Base-by-base conservation (phyloP, 2,113 vertebrate species). In the Loxodonta africana region DNA sequence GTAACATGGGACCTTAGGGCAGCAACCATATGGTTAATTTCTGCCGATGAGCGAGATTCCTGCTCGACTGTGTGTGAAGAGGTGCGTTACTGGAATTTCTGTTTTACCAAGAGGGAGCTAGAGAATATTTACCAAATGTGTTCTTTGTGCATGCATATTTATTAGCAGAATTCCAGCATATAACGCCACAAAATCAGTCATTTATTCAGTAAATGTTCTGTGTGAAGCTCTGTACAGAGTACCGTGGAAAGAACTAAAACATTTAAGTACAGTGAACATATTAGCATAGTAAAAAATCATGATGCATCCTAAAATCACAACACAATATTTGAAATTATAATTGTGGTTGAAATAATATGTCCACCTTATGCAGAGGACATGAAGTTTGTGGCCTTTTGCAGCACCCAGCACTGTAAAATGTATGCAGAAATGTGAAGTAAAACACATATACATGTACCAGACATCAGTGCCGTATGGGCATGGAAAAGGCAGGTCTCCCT, bases 21-120 rank as follows among this genome's bases (percentile, higher is more conserved):
- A 65, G 41, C 6, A 0, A 8, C 69, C 76, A 62, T 17, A 60
- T 53, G 83, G 83, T 65, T 87, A 57, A 30, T 48, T 71, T 88
- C 83, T 90, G 90, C 88, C 71, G 90, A 84, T 1, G 2, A 57
- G 65, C 6, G 53, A 76, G 77, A 80, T 30, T 46, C 62, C 60
- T 88, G 67, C 73, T 48, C 77, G 81, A 67, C 91, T 51, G 73
- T 18, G 33, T 88, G 91, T 89, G 87, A 94, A 71, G 92, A 96
- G 12, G 8, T 20, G 23, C 51, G 0, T 41, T 67, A 9, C 0
- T 44, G 12, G 83, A 73, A 80, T 83, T 95, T 82, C 76, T 60
- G 51, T 26, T 86, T 93, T 33, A 71, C 73, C 53, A 73, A 44
- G 37, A 57, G 25, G 76, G 53, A 71, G 30, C 83, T 81, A 83